Base-by-base conservation (phyloP, 2,797 vertebrate genomes). In the Anabas testudineus region DNA sequence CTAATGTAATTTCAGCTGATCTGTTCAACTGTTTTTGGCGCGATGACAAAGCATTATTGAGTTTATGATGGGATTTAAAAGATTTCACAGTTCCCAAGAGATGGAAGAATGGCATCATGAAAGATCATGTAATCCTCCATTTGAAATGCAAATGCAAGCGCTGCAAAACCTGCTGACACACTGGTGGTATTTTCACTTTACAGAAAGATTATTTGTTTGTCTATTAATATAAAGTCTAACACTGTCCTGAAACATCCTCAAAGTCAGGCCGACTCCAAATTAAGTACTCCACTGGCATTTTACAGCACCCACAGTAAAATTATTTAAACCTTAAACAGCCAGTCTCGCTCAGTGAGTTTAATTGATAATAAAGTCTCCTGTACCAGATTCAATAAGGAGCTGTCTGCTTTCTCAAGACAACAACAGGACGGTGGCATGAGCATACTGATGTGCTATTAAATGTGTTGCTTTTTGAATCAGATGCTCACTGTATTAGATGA, bases 21-120 rank as follows among this genome's bases (percentile, higher is more conserved):
- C 39, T 18, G 37, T 62, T 36, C 4, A 74, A 54, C 36, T 54
- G 43, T 10, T 34, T 36, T 32, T 61, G 24, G 36, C 41, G 32
- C 18, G 36, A 49, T 54, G 22, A 54, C 41, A 45, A 39, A 47
- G 32, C 14, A 24, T 55, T 55, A 36, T 4, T 49, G 42, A 70
- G 58, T 66, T 49, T 55, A 54, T 58, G 13, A 46, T 37, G 32
- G 36, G 34, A 71, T 69, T 64, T 22, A 30, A 30, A 41, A 22
- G 19, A 71, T 52, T 48, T 55, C 4, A 37, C 24, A 37, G 52
- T 26, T 64, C 14, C 49, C 15, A 30, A 39, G 45, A 30, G 47
- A 53, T 22, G 42, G 16, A 2, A 34, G 43, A 64, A 13, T 10
- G 49, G 15, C 39, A 19, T 51, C 19, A 43, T 59, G 24, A 67